Evolutionary conservation across 2,888 invertebrate species (phyloP).

Genomic region (Aporophyla lueneburgensis): DNA sequence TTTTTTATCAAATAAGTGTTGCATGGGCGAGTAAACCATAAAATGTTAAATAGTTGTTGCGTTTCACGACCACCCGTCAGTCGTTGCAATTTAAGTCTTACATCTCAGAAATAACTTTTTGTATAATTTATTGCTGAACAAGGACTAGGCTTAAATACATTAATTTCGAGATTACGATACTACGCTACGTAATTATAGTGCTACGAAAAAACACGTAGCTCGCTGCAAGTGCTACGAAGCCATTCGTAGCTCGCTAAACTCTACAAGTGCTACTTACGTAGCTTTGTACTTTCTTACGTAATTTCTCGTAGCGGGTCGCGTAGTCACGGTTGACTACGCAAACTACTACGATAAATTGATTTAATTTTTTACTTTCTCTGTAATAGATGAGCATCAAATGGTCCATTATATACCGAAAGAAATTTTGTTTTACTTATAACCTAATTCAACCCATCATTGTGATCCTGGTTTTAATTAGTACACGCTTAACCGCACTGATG

Average conservation of each 20-base stretch:
- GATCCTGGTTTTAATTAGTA: not conserved
- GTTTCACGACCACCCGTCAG: not conserved
- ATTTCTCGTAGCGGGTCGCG: too few relatives aligned
- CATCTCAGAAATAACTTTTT: not conserved
- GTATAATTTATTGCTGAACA: not conserved
- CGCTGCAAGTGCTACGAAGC: not conserved
- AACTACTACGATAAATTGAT: not conserved
- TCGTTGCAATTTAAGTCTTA: not conserved
- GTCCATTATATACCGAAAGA: not conserved
- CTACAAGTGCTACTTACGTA: not conserved
- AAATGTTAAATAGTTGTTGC: not conserved
- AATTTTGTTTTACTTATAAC: not conserved
- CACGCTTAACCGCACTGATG: not conserved
- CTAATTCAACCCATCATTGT: not conserved
- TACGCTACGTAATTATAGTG: not conserved
- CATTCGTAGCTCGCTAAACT: not conserved
- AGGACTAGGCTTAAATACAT: not conserved
- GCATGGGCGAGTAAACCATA: not conserved
- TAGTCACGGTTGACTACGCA: not conserved
- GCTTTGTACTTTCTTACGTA: too few relatives aligned
- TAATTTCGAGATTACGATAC: too few relatives aligned
- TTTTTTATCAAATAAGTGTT: too few relatives aligned
- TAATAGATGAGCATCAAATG: not conserved
- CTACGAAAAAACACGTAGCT: not conserved
- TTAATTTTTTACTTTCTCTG: not conserved